Percentiles rank a stretch among this genome's conserved stretches.
Conservation (phyloP, 2,113 vertebrate species). For the Potamarius usumacintae region DNA sequence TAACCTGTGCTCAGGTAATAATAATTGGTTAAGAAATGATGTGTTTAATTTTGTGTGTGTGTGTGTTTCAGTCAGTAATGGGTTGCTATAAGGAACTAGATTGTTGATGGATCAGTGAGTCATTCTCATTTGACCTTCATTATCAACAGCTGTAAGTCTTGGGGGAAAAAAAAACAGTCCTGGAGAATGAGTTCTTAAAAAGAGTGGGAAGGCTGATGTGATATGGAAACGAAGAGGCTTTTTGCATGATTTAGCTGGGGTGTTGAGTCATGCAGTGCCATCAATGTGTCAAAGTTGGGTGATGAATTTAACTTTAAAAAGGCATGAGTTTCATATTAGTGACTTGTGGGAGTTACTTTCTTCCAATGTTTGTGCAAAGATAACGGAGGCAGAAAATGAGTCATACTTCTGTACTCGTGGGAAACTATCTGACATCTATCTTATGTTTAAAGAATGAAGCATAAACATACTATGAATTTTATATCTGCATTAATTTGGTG, state of each 20-base stretch:
- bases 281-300: constrained; percentile 15
- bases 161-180: not conserved
- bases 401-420: constrained; percentile 29
- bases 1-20: not conserved
- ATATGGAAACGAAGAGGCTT: not conserved
- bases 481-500: not conserved
- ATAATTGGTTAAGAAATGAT: not conserved
- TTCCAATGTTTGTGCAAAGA: constrained; percentile 23
- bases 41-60: not conserved
- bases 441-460: constrained; percentile 24
- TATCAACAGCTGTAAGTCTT: not conserved
- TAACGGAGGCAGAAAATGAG: constrained; percentile 41
- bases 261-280: constrained; percentile 17
- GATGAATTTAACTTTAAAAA: constrained; percentile 26
- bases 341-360: not conserved
- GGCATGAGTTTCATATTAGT: constrained; percentile 11
- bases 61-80: not conserved
- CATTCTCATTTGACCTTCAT: not conserved
- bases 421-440: constrained; percentile 7
- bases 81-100: not conserved
- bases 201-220: not conserved
- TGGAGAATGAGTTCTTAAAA: constrained; percentile 9
- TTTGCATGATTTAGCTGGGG: not conserved
- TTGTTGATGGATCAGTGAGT: not conserved
- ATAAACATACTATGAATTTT: constrained; percentile 53